A percentile compares a stretch with the other conserved stretches of the same genome.
phyloP scores from a whole-genome alignment of 2,888 invertebrate species.

The Euzophera pinguis region DNA sequence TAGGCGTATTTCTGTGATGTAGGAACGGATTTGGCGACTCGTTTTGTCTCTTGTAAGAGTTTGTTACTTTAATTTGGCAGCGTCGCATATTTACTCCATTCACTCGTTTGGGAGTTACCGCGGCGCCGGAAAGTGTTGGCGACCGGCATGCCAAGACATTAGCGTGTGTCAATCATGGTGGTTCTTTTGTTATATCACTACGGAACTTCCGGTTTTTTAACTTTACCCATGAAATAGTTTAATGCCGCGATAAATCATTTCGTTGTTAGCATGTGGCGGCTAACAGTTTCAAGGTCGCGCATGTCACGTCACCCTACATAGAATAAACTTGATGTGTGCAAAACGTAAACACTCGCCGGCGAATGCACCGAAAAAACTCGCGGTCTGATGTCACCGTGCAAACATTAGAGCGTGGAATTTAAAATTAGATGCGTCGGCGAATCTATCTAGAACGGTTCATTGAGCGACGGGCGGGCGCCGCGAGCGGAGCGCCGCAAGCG shows the following conservation, averaged over 20 bases:
- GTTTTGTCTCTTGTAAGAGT: slow-evolving; percentile 20
- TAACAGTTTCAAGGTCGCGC: slow-evolving; percentile 41
- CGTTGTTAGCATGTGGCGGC: slow-evolving; percentile 26
- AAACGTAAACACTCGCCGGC: slow-evolving; percentile 69
- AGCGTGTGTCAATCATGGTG: slow-evolving; percentile 20
- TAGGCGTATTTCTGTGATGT: slow-evolving; percentile 39
- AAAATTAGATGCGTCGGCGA: slow-evolving; percentile 70
- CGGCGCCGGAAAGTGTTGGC: slow-evolving; percentile 13
- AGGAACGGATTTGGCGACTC: slow-evolving; percentile 26
- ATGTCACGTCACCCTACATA: slow-evolving; percentile 49
- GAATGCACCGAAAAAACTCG: slow-evolving; percentile 67
- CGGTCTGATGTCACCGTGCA: slow-evolving; percentile 74
- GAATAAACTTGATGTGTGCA: slow-evolving; percentile 52
- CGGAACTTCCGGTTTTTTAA: neutral
- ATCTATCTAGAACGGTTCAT: slow-evolving; percentile 65
- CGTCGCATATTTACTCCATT: slow-evolving; percentile 39
- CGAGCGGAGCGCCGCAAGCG: slow-evolving; percentile 73
- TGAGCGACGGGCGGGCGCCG: slow-evolving; percentile 75
- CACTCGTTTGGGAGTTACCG: slow-evolving; percentile 15
- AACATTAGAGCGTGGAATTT: slow-evolving; percentile 68
- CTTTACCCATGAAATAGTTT: neutral
- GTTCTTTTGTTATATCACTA: slow-evolving; percentile 28
- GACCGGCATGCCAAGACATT: neutral
- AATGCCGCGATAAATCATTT: neutral
- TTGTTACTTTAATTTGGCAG: slow-evolving; percentile 32